Conservation (phyloP, 2,888 invertebrate genomes). For the Atrina japonica region DNA sequence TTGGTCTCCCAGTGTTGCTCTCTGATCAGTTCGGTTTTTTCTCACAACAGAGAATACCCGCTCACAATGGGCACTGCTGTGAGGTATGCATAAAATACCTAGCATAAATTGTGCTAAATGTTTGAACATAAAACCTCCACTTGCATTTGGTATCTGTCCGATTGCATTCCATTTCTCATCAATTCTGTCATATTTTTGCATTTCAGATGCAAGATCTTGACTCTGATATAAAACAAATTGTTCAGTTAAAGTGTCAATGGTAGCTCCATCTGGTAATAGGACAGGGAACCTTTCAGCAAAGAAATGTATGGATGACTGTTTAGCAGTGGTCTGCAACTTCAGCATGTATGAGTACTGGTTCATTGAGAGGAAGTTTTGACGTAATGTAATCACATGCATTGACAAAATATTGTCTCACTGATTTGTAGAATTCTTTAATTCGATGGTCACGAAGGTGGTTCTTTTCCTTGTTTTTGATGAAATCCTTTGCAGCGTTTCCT, state of each 20-base stretch:
- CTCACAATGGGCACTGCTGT: conserved; percentile 57
- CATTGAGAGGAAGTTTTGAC: conserved; percentile 43
- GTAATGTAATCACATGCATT: conserved; percentile 44
- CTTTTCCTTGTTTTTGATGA: conserved; percentile 32
- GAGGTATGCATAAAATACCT: conserved; percentile 51
- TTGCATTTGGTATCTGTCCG: conserved; percentile 43
- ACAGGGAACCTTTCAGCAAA: too few species aligned
- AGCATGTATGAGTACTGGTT: conserved; percentile 42
- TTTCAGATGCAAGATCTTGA: too few species aligned
- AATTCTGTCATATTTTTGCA: background rate
- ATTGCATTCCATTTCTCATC: conserved; percentile 33
- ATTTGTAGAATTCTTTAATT: conserved; percentile 39
- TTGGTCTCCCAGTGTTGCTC: conserved; percentile 30
- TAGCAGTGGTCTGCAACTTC: conserved; percentile 40
- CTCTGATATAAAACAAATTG: conserved; percentile 46
- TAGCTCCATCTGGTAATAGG: conserved; percentile 1
- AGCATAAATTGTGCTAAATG: conserved; percentile 46
- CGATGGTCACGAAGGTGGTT: conserved; percentile 40
- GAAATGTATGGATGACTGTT: too few species aligned
- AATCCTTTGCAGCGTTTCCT: conserved; percentile 36
- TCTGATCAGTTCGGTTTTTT: conserved; percentile 51
- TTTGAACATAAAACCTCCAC: conserved; percentile 31
- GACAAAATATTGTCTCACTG: conserved; percentile 36
- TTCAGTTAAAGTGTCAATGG: conserved; percentile 22
- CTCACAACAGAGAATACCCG: conserved; percentile 50